Conservation (phyloP, 2,113 vertebrate genomes). For the Pogonocichla stellata region DNA sequence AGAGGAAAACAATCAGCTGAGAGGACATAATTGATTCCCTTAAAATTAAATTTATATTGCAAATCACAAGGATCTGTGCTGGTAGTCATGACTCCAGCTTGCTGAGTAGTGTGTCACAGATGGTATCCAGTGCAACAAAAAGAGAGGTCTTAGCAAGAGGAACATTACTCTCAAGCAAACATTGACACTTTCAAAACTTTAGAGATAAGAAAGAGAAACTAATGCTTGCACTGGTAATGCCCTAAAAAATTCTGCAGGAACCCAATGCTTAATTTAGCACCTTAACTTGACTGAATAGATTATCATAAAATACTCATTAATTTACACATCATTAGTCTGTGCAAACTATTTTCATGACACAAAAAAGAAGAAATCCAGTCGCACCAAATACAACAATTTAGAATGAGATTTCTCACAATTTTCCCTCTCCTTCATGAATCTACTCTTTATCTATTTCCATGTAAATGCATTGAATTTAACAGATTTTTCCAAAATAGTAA, state of each 20-base stretch:
- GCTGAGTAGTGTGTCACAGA: not conserved
- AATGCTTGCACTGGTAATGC: constrained; percentile 36
- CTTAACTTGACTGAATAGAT: not conserved
- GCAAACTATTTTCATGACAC: not conserved
- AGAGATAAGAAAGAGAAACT: constrained; percentile 16
- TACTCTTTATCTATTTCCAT: not conserved
- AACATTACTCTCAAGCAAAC: constrained; percentile 40
- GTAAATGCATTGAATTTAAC: not conserved
- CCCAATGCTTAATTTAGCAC: constrained; percentile 8
- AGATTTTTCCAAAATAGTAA: not conserved
- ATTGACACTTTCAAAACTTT: constrained; percentile 51
- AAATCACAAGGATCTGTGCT: not conserved
- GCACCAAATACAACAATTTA: not conserved
- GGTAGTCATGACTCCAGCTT: not conserved
- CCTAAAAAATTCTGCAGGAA: not conserved
- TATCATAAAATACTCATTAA: not conserved
- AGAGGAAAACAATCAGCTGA: not conserved
- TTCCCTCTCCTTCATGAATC: not conserved
- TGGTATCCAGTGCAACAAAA: not conserved
- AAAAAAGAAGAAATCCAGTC: not conserved
- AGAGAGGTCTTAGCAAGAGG: constrained; percentile 5
- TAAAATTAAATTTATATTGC: not conserved
- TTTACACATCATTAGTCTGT: not conserved
- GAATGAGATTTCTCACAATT: not conserved
- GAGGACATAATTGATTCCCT: not conserved